Conservation (phyloP, 2,888 invertebrate genomes). For the Oligia latruncula region DNA sequence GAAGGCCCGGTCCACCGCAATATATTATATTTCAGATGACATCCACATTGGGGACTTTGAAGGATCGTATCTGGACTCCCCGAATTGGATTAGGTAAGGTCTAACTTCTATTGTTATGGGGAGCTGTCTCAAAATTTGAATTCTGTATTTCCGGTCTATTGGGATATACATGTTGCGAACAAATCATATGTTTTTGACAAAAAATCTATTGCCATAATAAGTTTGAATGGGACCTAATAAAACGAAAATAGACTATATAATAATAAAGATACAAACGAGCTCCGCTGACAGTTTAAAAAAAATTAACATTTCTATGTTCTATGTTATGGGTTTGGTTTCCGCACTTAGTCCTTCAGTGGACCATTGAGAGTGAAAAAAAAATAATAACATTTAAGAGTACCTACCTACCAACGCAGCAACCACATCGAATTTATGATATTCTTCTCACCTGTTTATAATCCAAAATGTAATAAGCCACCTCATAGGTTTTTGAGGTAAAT, state of each 20-base stretch:
- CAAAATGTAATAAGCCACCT: not conserved
- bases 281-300: not conserved
- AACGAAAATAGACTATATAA: not conserved
- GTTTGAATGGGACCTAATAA: not conserved
- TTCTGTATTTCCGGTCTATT: slow-evolving; percentile 10
- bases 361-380: too few species aligned
- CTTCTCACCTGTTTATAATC: not conserved
- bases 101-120: slow-evolving; percentile 47
- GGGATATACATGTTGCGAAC: not conserved
- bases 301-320: too few species aligned
- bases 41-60: slow-evolving; percentile 82
- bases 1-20: slow-evolving; percentile 85
- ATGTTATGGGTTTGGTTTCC: too few species aligned
- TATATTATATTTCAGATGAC: slow-evolving; percentile 90
- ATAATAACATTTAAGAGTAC: too few species aligned
- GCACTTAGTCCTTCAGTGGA: too few species aligned
- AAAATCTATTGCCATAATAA: not conserved
- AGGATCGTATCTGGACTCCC: slow-evolving; percentile 81
- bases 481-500: not conserved
- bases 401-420: not conserved
- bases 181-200: not conserved
- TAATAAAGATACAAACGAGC: not conserved
- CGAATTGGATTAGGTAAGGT: slow-evolving; percentile 70
- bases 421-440: not conserved
- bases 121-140: slow-evolving; percentile 37